Evolutionary conservation across 2,113 vertebrate species (phyloP), one percentile per base, ranked within the genome.

Genomic region (Phylloscopus trochilus): DNA sequence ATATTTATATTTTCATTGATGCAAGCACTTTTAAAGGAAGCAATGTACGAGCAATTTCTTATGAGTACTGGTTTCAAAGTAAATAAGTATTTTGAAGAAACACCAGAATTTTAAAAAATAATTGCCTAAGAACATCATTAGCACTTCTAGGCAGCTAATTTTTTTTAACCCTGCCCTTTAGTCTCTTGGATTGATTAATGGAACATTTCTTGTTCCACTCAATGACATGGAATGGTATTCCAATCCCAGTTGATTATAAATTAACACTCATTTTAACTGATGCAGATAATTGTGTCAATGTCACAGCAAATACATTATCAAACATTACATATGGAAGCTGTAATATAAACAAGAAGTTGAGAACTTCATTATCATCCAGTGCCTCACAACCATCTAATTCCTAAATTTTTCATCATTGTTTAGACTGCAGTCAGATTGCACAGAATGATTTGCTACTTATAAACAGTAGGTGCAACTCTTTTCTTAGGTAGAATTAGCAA

Each of bases 281-380:
- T 70, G 67, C 51, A 95, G 82, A 88, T 83, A 87, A 90, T 77
- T 28, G 18, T 70, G 75, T 46, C 93, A 77, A 59, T 66, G 67
- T 83, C 92, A 88, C 43, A 70, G 84, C 70, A 94, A 96, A 97
- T 77, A 51, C 33, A 33, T 88, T 88, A 85, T 44, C 68, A 55
- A 69, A 78, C 55, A 31, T 88, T 88, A 86, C 75, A 58, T 83
- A 92, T 59, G 70, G 87, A 69, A 85, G 43, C 59, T 80, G 55
- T 53, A 80, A 92, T 15, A 43, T 26, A 91, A 95, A 94, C 90
- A 91, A 85, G 89, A 85, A 90, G 55, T 77, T 69, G 84, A 95
- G 53, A 88, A 83, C 47, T 83, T 74, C 59, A 41, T 92, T 89
- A 74, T 80, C 75, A 83, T 58, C 27, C 4, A 4, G 7, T 30